These are phyloP conservation scores for Julus scandinavius DNA, from an alignment of 2,888 invertebrate species.

Conservation along the genomic window DNA sequence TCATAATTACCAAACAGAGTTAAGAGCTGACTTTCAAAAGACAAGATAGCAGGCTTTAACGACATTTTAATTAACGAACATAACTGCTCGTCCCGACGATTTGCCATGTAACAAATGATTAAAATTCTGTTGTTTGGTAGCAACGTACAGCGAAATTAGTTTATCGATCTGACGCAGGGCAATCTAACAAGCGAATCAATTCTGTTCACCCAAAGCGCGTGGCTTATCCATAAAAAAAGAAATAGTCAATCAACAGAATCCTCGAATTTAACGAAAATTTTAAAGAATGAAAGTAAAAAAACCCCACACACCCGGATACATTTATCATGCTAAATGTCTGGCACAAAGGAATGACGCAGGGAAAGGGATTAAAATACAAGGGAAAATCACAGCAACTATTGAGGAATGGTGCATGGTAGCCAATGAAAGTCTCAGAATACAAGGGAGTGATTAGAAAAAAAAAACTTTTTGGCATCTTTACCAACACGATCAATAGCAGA, in stretches of 20 bases:
- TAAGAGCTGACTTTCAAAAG: conserved; percentile 14
- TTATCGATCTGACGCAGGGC: background rate
- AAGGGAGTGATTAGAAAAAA: conserved; percentile 25
- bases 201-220: background rate
- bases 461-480: conserved; percentile 17
- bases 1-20: background rate
- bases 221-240: conserved; percentile 15
- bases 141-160: background rate
- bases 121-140: conserved; percentile 16
- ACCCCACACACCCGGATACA: background rate
- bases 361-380: background rate
- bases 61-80: conserved; percentile 30
- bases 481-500: conserved; percentile 38
- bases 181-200: background rate
- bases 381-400: conserved; percentile 13
- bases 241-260: background rate
- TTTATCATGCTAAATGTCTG: conserved; percentile 39
- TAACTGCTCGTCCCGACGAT: background rate
- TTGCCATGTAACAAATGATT: background rate
- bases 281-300: background rate
- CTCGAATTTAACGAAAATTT: conserved; percentile 35
- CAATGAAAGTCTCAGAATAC: background rate
- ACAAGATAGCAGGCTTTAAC: conserved; percentile 19
- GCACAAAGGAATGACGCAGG: conserved; percentile 35
- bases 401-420: conserved; percentile 10